Evolutionary conservation across 2,113 vertebrate species (phyloP), one percentile per base, ranked within the genome.

Genomic region (Meleagris gallopavo): DNA sequence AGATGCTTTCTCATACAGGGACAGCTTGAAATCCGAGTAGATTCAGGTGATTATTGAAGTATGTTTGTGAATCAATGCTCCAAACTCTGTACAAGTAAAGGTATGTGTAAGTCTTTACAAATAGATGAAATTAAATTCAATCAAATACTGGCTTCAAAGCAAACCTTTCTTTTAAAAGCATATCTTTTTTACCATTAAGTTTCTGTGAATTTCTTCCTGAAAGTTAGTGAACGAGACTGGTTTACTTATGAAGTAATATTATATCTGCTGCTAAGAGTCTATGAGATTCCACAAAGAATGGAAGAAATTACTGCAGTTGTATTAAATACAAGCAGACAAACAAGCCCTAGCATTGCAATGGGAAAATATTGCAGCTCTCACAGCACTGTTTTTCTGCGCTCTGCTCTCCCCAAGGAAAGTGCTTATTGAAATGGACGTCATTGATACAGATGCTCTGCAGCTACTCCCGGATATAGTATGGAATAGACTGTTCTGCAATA

Each of bases 321-420:
- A 96, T 94, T 93, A 90, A 96, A 94, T 90, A 64, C 32, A 74
- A 88, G 29, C 14, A 71, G 25, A 45, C 27, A 95, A 86, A 81
- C 76, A 90, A 93, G 70, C 6, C 10, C 70, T 32, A 45, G n/a
- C 30, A 34, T 76, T 82, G 40, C 52, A 89, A 77, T 74, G 17
- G 67, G 74, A 90, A 81, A 93, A 76, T 85, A 95, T 41, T 93
- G 66, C 70, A 88, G 65, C 34, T 92, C 73, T 84, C 65, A 36
- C n/a, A 86, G 89, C 73, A 65, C 67, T 95, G 83, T 73, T 95
- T 95, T 89, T 55, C 88, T 90, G 66, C 0, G 0, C 66, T 95
- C 30, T 90, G 62, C 54, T 94, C 34, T 96, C 93, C 86, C 93
- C 22, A 65, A 87, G 92, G 95, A 94, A 95, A n/a, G 46, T 24